phyloP scores from a whole-genome alignment of 2,113 vertebrate species.

The Herpetotheres cachinnans region DNA sequence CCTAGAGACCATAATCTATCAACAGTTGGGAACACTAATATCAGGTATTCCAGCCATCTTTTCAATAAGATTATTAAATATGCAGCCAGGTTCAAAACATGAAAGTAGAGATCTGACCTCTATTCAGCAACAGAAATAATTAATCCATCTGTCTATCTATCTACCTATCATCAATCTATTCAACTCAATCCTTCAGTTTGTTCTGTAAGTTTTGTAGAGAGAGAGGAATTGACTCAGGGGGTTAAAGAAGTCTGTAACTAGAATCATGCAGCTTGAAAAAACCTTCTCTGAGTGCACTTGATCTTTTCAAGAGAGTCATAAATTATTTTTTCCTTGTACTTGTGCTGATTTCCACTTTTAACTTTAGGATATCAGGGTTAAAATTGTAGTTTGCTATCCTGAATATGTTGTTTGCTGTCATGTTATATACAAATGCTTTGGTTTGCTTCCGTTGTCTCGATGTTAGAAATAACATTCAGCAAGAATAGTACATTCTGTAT shows the following conservation, averaged over 20 bases:
- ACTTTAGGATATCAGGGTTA: neutral
- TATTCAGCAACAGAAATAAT: slow-evolving; percentile 30
- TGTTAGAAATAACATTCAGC: neutral
- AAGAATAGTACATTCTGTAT: neutral
- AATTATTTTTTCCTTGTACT: neutral
- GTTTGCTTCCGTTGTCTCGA: neutral
- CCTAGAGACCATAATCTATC: neutral
- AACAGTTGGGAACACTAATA: neutral
- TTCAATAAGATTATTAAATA: slow-evolving; percentile 21
- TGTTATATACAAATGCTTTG: neutral
- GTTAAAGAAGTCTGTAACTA: neutral
- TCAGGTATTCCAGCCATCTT: neutral
- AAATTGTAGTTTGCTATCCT: neutral
- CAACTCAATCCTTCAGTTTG: neutral
- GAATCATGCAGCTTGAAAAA: neutral
- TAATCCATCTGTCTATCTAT: neutral
- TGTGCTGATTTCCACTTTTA: neutral
- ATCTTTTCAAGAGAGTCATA: neutral
- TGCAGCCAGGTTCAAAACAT: neutral
- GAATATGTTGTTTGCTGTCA: neutral
- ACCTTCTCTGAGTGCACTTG: neutral
- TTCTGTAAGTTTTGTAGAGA: neutral
- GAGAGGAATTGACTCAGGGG: neutral
- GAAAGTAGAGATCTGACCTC: neutral
- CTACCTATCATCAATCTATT: neutral